These are phyloP conservation scores for Taphrorychus bicolor DNA, from an alignment of 2,888 invertebrate genomes.

Conservation along the genomic window DNA sequence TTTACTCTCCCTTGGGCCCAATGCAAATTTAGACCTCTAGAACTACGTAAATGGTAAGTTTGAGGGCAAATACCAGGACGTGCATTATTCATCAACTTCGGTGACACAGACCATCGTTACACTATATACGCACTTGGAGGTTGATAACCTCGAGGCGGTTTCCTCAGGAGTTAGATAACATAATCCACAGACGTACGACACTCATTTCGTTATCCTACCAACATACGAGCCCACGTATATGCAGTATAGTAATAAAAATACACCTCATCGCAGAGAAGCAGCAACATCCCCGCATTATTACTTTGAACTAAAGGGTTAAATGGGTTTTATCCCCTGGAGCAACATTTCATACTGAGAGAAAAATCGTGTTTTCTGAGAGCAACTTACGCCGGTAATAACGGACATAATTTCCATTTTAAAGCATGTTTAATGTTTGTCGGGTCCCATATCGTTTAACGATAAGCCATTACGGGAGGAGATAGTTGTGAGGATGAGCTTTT, in stretches of 20 bases:
- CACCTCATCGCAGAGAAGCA: not conserved
- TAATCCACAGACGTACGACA: not conserved
- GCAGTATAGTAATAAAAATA: not conserved
- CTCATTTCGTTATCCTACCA: not conserved
- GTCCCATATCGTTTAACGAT: slow-evolving; percentile 19
- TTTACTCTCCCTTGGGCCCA: not conserved
- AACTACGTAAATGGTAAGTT: not conserved
- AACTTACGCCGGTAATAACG: slow-evolving; percentile 44
- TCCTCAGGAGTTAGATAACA: too few relatives aligned
- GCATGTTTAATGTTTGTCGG: slow-evolving; percentile 40
- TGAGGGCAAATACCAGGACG: too few relatives aligned
- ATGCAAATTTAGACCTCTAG: not conserved
- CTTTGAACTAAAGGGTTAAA: slow-evolving; percentile 15
- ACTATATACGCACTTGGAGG: too few relatives aligned
- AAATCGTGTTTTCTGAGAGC: slow-evolving; percentile 44
- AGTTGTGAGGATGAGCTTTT: not conserved
- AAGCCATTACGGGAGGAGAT: not conserved
- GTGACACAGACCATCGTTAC: too few relatives aligned
- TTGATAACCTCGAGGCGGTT: too few relatives aligned
- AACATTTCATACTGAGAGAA: slow-evolving; percentile 45
- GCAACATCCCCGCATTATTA: not conserved
- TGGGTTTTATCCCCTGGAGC: slow-evolving; percentile 22
- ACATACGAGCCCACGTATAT: not conserved
- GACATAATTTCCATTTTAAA: slow-evolving; percentile 45
- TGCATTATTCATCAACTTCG: not conserved